These are phyloP conservation scores for Antigone vipio DNA, from an alignment of 2,113 vertebrate genomes.

Conservation along the genomic window DNA sequence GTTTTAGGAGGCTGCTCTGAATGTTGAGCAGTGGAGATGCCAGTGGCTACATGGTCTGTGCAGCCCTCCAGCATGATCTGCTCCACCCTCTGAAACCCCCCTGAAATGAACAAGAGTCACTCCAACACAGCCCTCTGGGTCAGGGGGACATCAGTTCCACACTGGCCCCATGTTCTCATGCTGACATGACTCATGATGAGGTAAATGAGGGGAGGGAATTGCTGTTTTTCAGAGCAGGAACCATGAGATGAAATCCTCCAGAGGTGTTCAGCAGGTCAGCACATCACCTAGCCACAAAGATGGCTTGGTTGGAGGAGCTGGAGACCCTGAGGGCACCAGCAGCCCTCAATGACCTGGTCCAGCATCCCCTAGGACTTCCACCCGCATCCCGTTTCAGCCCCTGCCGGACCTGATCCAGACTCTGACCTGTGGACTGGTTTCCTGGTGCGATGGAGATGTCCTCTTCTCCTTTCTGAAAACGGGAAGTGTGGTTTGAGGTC, in stretches of 20 bases:
- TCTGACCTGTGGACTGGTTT: neutral
- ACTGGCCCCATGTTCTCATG: neutral
- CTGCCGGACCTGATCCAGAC: neutral
- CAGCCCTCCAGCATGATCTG: neutral
- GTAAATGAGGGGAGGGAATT: neutral
- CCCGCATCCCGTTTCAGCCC: neutral
- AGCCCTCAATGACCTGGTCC: neutral
- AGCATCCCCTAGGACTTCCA: neutral
- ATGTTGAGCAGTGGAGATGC: neutral
- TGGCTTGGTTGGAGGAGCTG: neutral
- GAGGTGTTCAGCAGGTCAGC: neutral
- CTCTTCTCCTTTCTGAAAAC: neutral
- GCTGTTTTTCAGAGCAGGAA: neutral
- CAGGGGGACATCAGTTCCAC: too few species aligned
- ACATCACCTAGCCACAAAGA: rapidly evolving
- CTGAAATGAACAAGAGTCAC: neutral
- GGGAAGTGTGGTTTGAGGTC: neutral
- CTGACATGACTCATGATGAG: neutral
- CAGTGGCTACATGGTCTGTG: neutral
- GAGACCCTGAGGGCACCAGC: neutral
- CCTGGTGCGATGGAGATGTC: rapidly evolving
- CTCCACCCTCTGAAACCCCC: neutral
- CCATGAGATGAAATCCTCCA: neutral
- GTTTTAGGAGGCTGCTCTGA: neutral
- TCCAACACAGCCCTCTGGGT: too few species aligned